Base-by-base conservation (phyloP, 2,113 vertebrate genomes). In the Centropus bengalensis region DNA sequence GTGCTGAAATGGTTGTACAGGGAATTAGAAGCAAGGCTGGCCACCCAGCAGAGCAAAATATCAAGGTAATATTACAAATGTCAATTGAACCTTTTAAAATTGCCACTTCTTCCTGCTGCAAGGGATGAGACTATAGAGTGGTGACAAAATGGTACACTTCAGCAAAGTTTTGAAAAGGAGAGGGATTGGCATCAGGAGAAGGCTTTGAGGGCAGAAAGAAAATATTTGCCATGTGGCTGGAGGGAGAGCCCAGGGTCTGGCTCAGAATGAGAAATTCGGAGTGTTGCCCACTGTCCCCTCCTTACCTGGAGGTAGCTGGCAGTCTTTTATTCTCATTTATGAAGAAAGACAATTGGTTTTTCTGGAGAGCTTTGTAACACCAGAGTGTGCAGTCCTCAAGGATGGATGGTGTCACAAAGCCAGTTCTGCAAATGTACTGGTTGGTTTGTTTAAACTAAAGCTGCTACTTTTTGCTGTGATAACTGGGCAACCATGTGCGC, bases 61-160 rank as follows among this genome's bases (percentile, higher is more conserved):
- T 66, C 3, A 3, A 32, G n/a, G 64, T 63, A 27, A 51, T 76
- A 51, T 49, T 84, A 36, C 19, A 59, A 36, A 19, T 19, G 10
- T 22, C 33, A 14, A 11, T 14, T 59, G 12, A 32, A 23, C 5
- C 6, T 54, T n/a, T 70, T 33, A 40, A 69, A 59, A 60, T 30
- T 10, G 1, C 2, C 2, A 14, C 24, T 54, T 70, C 6, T 64
- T 20, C 2, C 0, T 33, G 22, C 54, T 55, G 18, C 21, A 76
- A 62, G 19, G 22, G 18, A 4, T 13, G 21, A 56, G 33, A 24
- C 12, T 33, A 6, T 7, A 16, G n/a, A 32, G 16, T 23, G 5
- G 32, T 51, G 45, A 20, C 11, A 67, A 67, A 60, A 51, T 10
- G n/a, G 9, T 9, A 15, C 5, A 7, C 36, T 54, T 28, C 30